Base-by-base conservation (phyloP, 2,113 vertebrate genomes). In the Oreochromis aureus region DNA sequence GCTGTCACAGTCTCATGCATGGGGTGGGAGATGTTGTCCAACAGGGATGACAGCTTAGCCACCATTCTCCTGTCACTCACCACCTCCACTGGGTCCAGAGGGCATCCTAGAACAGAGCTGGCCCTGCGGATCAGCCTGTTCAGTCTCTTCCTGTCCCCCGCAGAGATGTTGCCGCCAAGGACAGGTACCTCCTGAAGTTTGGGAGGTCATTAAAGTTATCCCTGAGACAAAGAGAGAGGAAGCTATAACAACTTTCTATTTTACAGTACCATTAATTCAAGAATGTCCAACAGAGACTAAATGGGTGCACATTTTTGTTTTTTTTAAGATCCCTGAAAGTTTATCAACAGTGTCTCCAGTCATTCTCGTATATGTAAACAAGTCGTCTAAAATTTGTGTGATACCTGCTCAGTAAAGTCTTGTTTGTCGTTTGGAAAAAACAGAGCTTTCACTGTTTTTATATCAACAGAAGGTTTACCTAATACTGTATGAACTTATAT, bases 341-440 rank as follows among this genome's bases (percentile, higher is more conserved):
- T 69, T 41, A 39, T 69, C 63, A 69, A 36, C 36, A 0, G 63
- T 44, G 39, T 46, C 10, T 85, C 10, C 34, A 39, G 19, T 39
- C 61, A 66, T 66, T 39, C 39, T 22, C 39, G 6, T 13, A 39
- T 66, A 66, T 66, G 61, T 69, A 69, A 69, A 71, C 36, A 41
- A 71, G n/a, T 71, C 0, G 13, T 66, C 27, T 48, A 69, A 30
- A 86, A 79, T 18, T 44, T 48, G 15, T 58, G 10, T 34, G 4
- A 32, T 87, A 96, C 90, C 89, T 93, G 71, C 89, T 91, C 48
- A 88, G 32, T 7, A 93, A 80, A 91, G 94, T 55, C 82, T 73
- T 18, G 82, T 88, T 15, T 91, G 89, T 46, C 91, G 89, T 9
- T 66, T 66, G 58, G 56, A 66, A 66, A 66, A 18, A 66, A 66